A percentile compares a stretch with the other conserved stretches of the same genome.
Conservation (phyloP, 2,797 vertebrate species). For the Aphelocoma californica region DNA sequence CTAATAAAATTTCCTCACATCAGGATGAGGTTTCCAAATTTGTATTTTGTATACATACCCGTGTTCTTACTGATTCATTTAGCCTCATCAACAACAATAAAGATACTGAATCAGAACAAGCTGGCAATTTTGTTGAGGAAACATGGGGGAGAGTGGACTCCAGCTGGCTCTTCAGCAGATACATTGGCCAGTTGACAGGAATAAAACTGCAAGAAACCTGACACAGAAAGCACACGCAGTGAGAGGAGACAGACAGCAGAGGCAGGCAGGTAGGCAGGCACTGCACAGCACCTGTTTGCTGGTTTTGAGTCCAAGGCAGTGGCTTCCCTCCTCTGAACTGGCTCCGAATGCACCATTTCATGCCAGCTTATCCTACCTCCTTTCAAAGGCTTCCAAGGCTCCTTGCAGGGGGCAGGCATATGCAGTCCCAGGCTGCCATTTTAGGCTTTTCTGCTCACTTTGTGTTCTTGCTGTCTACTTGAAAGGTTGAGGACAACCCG, state of each 20-base stretch:
- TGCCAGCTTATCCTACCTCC: slow-evolving; percentile 39
- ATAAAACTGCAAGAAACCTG: slow-evolving; percentile 15
- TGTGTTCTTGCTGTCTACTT: background rate
- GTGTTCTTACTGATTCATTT: slow-evolving; percentile 55
- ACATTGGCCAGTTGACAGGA: slow-evolving; percentile 28
- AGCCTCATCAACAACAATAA: slow-evolving; percentile 61
- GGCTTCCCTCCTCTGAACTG: slow-evolving; percentile 16
- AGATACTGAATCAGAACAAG: slow-evolving; percentile 60
- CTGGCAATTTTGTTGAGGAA: slow-evolving; percentile 63
- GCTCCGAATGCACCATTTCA: rapidly evolving
- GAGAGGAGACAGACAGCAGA: slow-evolving; percentile 11
- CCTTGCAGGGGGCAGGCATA: slow-evolving; percentile 32
- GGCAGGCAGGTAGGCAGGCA: slow-evolving; percentile 49
- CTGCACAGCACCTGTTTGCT: slow-evolving; percentile 7
- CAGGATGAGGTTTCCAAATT: slow-evolving; percentile 8
- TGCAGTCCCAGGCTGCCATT: slow-evolving; percentile 38
- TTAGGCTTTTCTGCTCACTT: slow-evolving; percentile 32
- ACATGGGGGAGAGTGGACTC: slow-evolving; percentile 31
- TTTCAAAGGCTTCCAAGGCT: slow-evolving; percentile 1
- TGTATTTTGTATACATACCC: slow-evolving; percentile 45
- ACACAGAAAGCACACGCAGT: background rate
- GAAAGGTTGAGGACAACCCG: background rate
- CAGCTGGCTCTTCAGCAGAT: slow-evolving; percentile 54
- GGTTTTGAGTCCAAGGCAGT: background rate
- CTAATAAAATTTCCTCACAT: background rate